These are phyloP conservation scores for Casuarius casuarius DNA, from an alignment of 2,113 vertebrate genomes.

Conservation along the genomic window DNA sequence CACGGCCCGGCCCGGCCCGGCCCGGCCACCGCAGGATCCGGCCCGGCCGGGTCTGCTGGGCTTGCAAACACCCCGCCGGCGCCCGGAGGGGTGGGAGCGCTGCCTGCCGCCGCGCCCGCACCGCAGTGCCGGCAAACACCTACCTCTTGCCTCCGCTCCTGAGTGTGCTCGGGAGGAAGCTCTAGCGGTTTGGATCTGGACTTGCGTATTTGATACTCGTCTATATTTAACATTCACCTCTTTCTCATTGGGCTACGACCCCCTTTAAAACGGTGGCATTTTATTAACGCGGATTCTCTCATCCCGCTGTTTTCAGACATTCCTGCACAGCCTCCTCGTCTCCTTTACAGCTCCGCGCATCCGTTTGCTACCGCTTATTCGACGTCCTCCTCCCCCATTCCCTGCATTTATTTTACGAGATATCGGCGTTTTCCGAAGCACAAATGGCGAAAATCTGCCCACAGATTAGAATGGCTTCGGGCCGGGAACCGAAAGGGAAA, in stretches of 20 bases:
- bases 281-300: not conserved
- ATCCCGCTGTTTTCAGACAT: not conserved
- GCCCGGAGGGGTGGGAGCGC: no score
- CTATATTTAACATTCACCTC: not conserved
- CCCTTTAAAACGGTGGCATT: not conserved
- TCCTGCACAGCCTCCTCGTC: not conserved
- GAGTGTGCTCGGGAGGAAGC: no score
- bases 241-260: rapidly evolving
- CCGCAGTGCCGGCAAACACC: not conserved
- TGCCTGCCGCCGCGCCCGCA: not conserved
- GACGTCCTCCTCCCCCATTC: not conserved
- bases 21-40: not conserved
- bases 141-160: not conserved
- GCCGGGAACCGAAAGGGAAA: not conserved
- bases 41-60: not conserved
- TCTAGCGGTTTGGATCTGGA: rapidly evolving
- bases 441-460: not conserved
- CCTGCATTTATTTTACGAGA: not conserved
- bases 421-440: not conserved
- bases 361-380: not conserved
- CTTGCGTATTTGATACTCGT: rapidly evolving
- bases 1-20: rapidly evolving
- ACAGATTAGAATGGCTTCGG: not conserved
- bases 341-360: no score
- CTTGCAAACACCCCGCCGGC: not conserved